Evolutionary conservation across 2,113 vertebrate genomes (phyloP).

Genomic region (Loxodonta africana): DNA sequence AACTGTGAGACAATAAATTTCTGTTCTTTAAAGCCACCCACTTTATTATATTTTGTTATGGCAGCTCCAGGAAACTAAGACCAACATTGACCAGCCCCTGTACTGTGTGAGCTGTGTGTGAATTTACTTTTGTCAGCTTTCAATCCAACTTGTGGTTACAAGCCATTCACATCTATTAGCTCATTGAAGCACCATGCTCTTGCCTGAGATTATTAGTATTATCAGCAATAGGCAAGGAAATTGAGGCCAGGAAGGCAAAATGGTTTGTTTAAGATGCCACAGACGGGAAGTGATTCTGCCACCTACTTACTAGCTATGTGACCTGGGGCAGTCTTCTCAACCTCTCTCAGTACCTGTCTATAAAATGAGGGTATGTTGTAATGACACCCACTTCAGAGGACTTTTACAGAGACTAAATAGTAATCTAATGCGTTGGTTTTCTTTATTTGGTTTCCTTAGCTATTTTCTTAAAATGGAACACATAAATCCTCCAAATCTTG

Average conservation of each 20-base stretch:
- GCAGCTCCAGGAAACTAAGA: no score
- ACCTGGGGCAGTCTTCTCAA: not conserved
- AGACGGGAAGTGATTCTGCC: no score
- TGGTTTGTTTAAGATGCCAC: no score
- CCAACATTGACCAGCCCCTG: not conserved
- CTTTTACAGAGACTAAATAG: not conserved
- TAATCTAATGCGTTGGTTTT: not conserved
- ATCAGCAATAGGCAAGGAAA: no score
- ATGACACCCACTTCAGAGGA: not conserved
- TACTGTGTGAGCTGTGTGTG: not conserved
- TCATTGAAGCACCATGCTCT: not conserved
- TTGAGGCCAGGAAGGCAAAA: no score
- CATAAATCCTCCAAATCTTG: not conserved
- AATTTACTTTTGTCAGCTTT: not conserved
- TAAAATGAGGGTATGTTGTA: not conserved
- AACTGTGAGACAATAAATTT: no score
- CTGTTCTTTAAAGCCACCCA: no score
- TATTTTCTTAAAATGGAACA: not conserved
- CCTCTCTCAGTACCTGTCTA: not conserved
- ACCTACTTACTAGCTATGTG: no score
- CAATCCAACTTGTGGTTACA: not conserved
- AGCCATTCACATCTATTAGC: not conserved
- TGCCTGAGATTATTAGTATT: not conserved
- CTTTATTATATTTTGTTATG: no score
- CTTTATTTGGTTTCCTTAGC: not conserved